Evolutionary conservation across 2,113 vertebrate species (phyloP).

Genomic region (Capricornis sumatraensis): DNA sequence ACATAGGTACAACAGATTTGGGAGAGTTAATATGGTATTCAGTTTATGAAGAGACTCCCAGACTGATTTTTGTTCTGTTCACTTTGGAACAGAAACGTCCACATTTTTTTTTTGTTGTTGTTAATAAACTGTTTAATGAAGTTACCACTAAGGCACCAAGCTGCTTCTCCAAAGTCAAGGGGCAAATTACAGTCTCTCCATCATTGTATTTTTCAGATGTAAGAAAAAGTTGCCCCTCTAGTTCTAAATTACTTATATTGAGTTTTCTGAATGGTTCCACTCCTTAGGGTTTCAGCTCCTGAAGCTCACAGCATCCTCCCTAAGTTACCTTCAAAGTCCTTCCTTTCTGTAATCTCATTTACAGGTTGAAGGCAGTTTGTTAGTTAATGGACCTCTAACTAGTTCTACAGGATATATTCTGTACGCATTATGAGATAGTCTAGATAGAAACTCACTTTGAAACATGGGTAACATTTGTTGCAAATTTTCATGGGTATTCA

Average conservation of each 20-base stretch:
- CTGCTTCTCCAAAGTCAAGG: not conserved
- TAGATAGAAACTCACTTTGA: not conserved
- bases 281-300: not conserved
- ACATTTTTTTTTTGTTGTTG: not conserved
- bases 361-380: not conserved
- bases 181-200: not conserved
- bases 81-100: not conserved
- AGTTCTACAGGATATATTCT: not conserved
- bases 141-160: not conserved
- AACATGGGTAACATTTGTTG: not conserved
- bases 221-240: not conserved
- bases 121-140: not conserved
- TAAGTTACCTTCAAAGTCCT: not conserved
- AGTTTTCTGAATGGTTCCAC: not conserved
- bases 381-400: not conserved
- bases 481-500: not conserved
- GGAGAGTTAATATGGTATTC: not conserved
- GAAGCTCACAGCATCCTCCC: not conserved
- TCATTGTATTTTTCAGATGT: not conserved
- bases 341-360: not conserved
- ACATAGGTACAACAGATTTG: not conserved
- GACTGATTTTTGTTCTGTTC: not conserved
- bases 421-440: not conserved
- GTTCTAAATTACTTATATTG: not conserved
- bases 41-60: not conserved